Evolutionary conservation across 2,797 vertebrate genomes (phyloP).

Genomic region (Dipus sagitta): DNA sequence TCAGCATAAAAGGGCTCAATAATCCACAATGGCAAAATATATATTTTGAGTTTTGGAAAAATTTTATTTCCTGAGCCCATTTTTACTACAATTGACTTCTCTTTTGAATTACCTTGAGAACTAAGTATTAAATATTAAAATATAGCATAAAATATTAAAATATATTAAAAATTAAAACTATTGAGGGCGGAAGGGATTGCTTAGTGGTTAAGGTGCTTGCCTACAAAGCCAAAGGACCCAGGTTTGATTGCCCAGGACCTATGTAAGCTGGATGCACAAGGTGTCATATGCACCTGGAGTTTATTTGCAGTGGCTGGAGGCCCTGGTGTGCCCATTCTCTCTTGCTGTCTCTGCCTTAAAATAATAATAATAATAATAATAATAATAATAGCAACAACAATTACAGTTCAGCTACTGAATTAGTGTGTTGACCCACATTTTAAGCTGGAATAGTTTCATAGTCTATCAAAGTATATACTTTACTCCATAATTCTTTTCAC

Average conservation of each 20-base stretch:
- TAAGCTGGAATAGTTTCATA: slow-evolving; percentile 38
- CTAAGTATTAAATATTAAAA: neutral
- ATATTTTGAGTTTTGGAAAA: slow-evolving; percentile 20
- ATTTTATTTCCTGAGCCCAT: slow-evolving; percentile 11
- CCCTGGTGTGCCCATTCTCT: too few relatives aligned
- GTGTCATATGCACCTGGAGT: too few relatives aligned
- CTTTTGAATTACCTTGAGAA: slow-evolving; percentile 53
- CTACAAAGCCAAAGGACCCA: too few relatives aligned
- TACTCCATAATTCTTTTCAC: slow-evolving; percentile 13
- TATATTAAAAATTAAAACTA: neutral
- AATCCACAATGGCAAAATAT: slow-evolving; percentile 43
- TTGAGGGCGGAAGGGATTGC: too few relatives aligned
- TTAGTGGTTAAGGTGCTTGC: too few relatives aligned
- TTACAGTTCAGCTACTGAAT: neutral
- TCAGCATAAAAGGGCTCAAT: slow-evolving; percentile 54
- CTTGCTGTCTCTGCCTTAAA: too few relatives aligned
- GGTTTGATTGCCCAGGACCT: too few relatives aligned
- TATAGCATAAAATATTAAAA: too few relatives aligned
- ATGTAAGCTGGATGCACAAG: too few relatives aligned
- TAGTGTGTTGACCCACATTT: slow-evolving; percentile 25
- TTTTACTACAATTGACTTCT: slow-evolving; percentile 24
- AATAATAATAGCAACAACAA: too few relatives aligned
- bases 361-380: too few relatives aligned
- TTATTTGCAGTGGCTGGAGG: too few relatives aligned
- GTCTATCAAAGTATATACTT: slow-evolving; percentile 48